Base-by-base conservation (phyloP, 2,888 invertebrate genomes). In the Macrosiphum euphorbiae region DNA sequence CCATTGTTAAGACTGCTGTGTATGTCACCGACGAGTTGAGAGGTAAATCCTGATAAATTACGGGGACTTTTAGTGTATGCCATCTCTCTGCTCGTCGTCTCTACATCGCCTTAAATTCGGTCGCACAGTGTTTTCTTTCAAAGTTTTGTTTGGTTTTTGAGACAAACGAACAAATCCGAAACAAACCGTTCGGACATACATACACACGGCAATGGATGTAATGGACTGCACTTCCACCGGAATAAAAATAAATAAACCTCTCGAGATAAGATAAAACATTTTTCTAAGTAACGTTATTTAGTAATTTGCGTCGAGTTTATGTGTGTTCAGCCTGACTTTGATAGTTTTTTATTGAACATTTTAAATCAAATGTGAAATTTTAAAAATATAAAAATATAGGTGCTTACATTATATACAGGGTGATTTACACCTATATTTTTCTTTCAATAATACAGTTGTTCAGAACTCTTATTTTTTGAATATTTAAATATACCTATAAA, bases 1-100 rank as follows among this genome's bases (percentile, higher is more conserved):
- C 85, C 85, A 50, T 93, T 87, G 90, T 90, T 90, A 94, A 94
- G 90, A 86, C 90, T 78, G 35, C 90, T 78, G 35, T 78, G 35
- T 20, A 55, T 55, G 55, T 20, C 20, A 20, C 78, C 61, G 86
- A 90, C 41, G 90, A 93, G 90, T 85, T 47, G 94, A 67, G 86
- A 93, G 61, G 94, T 94, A 94, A 94, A 90, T 94, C 90, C 94
- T 90, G 94, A 94, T 94, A 94, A 94, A 94, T 94, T 94, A 67
- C 90, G 24, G 10, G 67, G 61, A 90, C 28, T 90, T 89, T 90
- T 50, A 55, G 47, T 78, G 20, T 35, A 78, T 78, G 78, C 20
- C 78, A 35, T 78, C 35, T 78, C 35, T 78, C 8, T 78, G 35
- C 78, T 78, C 20, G 20, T 89, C 35, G 20, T 55, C 55, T 55